Evolutionary conservation across 2,113 vertebrate genomes (phyloP).

Genomic region (Phylloscopus trochilus): DNA sequence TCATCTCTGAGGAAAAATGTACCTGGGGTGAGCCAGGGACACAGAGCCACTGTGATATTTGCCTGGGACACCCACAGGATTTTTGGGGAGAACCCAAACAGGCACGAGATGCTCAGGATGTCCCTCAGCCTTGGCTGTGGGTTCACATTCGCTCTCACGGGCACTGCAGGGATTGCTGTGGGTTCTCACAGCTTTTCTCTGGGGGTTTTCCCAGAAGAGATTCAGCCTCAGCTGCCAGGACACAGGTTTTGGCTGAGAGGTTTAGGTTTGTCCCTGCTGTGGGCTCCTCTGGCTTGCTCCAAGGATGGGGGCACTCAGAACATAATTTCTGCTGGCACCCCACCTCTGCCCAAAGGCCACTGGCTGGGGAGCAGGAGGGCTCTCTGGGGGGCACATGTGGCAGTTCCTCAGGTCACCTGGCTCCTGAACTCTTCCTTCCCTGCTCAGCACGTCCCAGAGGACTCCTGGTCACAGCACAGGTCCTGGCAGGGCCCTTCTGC

Average conservation of each 20-base stretch:
- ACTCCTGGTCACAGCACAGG: background rate
- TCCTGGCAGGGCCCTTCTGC: background rate
- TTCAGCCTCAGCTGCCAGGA: background rate
- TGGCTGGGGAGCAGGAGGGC: background rate
- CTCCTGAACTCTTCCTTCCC: background rate
- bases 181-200: background rate
- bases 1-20: fast-evolving
- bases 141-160: fast-evolving
- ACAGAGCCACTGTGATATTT: fast-evolving
- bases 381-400: background rate
- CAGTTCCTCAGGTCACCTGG: background rate
- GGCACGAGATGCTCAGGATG: fast-evolving
- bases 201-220: background rate
- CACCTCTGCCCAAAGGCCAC: fast-evolving
- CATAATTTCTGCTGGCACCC: background rate
- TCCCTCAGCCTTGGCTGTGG: background rate
- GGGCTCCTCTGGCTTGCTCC: fast-evolving
- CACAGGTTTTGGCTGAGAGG: background rate
- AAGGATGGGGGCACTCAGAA: fast-evolving
- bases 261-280: background rate
- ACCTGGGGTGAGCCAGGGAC: background rate
- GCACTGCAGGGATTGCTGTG: fast-evolving
- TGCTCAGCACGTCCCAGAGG: background rate
- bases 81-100: background rate
- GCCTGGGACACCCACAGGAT: background rate